These are phyloP conservation scores for Chelonoidis abingdonii DNA, from an alignment of 2,113 vertebrate genomes.

Conservation along the genomic window DNA sequence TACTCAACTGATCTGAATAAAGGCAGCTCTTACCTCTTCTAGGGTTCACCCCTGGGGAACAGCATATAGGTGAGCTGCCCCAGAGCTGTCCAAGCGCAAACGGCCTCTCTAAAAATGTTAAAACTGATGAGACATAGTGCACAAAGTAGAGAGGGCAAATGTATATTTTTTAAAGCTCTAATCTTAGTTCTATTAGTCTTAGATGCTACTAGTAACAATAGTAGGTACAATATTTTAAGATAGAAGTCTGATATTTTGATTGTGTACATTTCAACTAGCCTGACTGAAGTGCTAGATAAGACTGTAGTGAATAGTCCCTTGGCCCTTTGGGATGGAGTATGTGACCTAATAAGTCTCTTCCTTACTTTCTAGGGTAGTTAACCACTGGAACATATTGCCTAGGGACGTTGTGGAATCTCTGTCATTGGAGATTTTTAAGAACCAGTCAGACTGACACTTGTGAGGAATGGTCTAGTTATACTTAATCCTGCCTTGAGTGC, in stretches of 20 bases:
- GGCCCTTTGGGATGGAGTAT: background rate
- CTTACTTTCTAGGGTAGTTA: no score
- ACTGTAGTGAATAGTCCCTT: background rate
- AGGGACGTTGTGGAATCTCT: no score
- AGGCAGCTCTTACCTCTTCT: background rate
- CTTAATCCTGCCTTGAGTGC: no score
- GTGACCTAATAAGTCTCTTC: background rate
- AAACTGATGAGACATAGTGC: background rate
- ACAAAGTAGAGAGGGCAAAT: background rate
- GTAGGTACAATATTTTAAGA: background rate
- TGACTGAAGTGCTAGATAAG: background rate
- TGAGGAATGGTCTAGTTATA: no score
- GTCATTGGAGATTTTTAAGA: no score
- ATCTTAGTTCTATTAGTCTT: background rate
- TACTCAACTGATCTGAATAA: fast-evolving
- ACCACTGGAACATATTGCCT: no score
- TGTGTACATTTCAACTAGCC: background rate
- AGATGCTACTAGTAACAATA: background rate
- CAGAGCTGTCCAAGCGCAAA: background rate
- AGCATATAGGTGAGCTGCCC: background rate
- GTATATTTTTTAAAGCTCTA: background rate
- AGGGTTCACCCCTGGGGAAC: background rate
- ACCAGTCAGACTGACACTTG: no score
- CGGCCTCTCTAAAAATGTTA: background rate
- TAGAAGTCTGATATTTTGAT: background rate